Evolutionary conservation across 2,113 vertebrate genomes (phyloP), one percentile per base, ranked within the genome.

Genomic region (Psettodes erumei): DNA sequence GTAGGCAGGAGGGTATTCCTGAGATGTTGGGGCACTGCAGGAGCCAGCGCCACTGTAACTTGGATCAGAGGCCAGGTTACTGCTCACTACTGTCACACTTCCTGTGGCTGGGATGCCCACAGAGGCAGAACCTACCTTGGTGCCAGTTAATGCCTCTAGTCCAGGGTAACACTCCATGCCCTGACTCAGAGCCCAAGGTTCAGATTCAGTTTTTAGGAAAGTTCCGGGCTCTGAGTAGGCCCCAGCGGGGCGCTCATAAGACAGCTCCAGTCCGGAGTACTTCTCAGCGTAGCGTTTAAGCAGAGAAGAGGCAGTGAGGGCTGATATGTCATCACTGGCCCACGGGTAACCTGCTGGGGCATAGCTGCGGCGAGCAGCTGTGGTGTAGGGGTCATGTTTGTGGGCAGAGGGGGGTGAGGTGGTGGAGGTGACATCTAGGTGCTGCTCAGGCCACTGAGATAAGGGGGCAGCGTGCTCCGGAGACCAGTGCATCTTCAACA

Each of bases 401-500:
- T 96, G 96, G 56, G 94, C 95, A 0, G 95, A 95, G 0, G 97
- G 96, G 0, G 96, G 96, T 0, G 96, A 97, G 43, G 97, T 98
- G 7, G 97, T 97, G 71, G 97, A 98, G 79, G 97, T 97, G 82
- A 99, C 96, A 25, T 98, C 97, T 40, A 98, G 94, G 93, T 98
- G 96, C 93, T 99, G 96, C 94, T 99, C 97, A 74, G 96, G 96
- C 96, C 97, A 97, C 95, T 98, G 97, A 94, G 94, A 95, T 87
- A 97, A 94, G 90, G 96, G 94, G 95, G 96, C 95, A 87, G 93
- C 94, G 94, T 98, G 96, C 93, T 98, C 97, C 89, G 96, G 96
- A 95, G 97, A 97, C 97, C 97, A 99, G 95, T 98, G 97, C 97
- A 99, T 99, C 95, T 98, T 99, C 93, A 86, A 96, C 90, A 96